Base-by-base conservation (phyloP, 2,888 invertebrate genomes). In the Dicyrtoma fusca region DNA sequence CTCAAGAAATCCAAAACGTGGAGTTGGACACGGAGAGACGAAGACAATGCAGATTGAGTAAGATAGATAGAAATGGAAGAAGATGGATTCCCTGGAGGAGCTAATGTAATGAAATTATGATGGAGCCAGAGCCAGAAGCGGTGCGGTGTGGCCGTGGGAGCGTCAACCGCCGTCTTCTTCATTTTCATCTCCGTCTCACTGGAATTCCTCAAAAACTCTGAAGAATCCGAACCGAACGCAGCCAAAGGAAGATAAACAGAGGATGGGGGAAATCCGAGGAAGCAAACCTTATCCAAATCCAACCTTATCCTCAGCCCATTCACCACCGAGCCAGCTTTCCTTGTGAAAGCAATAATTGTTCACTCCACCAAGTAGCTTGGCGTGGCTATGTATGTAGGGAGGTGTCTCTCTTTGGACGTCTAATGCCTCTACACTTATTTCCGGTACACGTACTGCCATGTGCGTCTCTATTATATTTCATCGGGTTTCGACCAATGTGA, bases 71-170 rank as follows among this genome's bases (percentile, higher is more conserved):
- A 61, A 44, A 19, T 55, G 14, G 61, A 61, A 26, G 10, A 44
- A 62, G 65, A 65, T n/a, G 53, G 26, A 65, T 26, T 65, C 53
- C 65, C 65, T 53, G 17, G 53, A 65, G 65, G 23, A 65, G 34
- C 23, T 47, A 65, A 65, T 65, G 34, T 65, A 65, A 65, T 53
- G 53, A 65, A 65, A 65, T 53, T 51, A 65, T 65, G 65, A 65
- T 53, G 53, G 53, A 63, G 65, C 34, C 53, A 61, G 59, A n/a
- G 34, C 55, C 23, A 55, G 34, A 8, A 34, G 34, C 34, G 34
- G 34, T 34, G 21, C 19, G 21, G 25, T 57, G 57, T 57, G 64
- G 47, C 21, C n/a, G 44, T 55, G 44, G 14, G 45, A 63, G 49
- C 45, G 49, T 45, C 64, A 64, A 45, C 23, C 64, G 47, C 14